Base-by-base conservation (phyloP, 2,888 invertebrate genomes). In the Lamellibrachia satsuma region DNA sequence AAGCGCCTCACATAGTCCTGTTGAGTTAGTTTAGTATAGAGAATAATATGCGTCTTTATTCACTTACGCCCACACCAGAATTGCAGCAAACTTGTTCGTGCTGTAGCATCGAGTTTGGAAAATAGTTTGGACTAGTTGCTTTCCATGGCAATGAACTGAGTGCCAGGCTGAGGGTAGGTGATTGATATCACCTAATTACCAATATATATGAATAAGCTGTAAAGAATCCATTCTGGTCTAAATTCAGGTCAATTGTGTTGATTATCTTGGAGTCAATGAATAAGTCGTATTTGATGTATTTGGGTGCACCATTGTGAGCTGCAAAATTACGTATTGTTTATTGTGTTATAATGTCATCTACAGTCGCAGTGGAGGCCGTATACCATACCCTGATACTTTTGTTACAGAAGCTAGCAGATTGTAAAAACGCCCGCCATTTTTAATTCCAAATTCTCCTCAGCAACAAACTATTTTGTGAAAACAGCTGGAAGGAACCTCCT, bases 1-100 rank as follows among this genome's bases (percentile, higher is more conserved):
- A 99, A 99, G 97, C 99, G 99, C 97, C 97, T 99, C 94, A 98
- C 99, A 97, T 99, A 98, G 95, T 75, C 75, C 22, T 39, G 39
- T 39, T 1, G 39, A 75, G 75, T n/a, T 15, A 22, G 15, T 15
- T 75, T 75, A 22, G 15, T 75, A n/a, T 75, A 75, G 22, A 75
- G 22, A 75, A 22, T 22, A 75, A 22, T 22, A 60, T 15, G 22
- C 60, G n/a, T 75, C 75, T 75, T 75, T 75, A 75, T 75, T 75
- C 15, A 75, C 75, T 4, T 75, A 22, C n/a, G 75, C 15, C 75
- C 75, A 75, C 22, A 75, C 75, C 3, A 75, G n/a, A 75, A 75
- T 75, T 22, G 55, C 55, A 60, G 15, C 15, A 60, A 60, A 60
- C 2, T 0, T 75, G 75, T 22, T 15, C 75, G 3, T 75, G n/a